Evolutionary conservation across 2,113 vertebrate species (phyloP).

Genomic region (Vulpes lagopus): DNA sequence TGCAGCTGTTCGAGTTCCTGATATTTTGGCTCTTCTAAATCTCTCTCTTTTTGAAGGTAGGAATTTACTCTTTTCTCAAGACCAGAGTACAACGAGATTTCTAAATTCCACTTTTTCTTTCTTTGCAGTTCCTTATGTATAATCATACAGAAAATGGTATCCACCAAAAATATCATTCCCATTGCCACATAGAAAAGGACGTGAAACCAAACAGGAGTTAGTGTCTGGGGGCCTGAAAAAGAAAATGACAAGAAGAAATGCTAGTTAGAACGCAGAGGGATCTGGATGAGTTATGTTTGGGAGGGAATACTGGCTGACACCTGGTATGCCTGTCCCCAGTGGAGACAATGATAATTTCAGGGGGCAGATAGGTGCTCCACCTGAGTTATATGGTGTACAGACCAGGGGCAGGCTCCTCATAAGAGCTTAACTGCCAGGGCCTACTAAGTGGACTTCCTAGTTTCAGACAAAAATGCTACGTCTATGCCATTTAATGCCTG

Average conservation of each 20-base stretch:
- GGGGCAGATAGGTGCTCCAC: not conserved
- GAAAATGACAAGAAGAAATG: not conserved
- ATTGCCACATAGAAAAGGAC: conserved; percentile 23
- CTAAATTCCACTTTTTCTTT: conserved; percentile 58
- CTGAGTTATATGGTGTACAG: fast-evolving
- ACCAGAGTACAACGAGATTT: not conserved
- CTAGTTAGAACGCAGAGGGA: not conserved
- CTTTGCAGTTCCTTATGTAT: conserved; percentile 46
- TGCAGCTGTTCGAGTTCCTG: not conserved
- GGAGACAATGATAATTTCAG: not conserved
- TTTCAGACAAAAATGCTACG: not conserved
- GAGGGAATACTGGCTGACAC: not conserved
- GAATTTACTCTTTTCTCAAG: not conserved
- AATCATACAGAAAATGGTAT: conserved; percentile 46
- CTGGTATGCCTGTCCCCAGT: not conserved
- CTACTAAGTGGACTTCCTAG: not conserved
- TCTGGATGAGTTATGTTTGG: not conserved
- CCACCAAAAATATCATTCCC: conserved; percentile 50
- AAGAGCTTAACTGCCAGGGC: not conserved
- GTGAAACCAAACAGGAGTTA: conserved; percentile 14
- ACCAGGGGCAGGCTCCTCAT: not conserved
- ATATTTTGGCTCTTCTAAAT: not conserved
- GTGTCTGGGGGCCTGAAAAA: conserved; percentile 29
- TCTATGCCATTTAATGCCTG: not conserved
- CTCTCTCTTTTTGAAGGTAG: not conserved